Base-by-base conservation (phyloP, 2,888 invertebrate species). In the Sabatieria punctata region DNA sequence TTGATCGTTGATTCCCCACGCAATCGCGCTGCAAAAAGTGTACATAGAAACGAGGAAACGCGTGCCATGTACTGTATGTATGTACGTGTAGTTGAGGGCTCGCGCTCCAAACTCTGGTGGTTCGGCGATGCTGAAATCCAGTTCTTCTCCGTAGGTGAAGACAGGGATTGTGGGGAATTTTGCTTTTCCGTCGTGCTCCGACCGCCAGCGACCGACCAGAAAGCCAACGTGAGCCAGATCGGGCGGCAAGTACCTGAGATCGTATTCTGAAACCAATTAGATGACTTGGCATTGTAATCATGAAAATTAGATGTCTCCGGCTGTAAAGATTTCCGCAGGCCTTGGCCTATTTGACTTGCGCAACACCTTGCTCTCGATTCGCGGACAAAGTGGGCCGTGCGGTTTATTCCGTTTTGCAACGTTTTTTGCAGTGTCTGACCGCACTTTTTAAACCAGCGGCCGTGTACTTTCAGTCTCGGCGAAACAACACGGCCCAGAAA, bases 111-210 rank as follows among this genome's bases (percentile, higher is more conserved):
- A 49, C 37, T 57, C 52, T 21, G 54, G 50, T 35, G 54, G 51
- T 26, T 60, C 60, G 21, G 61, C 56, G 30, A 64, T 54, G 21
- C 54, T 55, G 46, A 64, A 58, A 41, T 59, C 56, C 37, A 64
- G 53, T 49, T 65, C 56, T 47, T 64, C 64, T 23, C 64, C 64
- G 40, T 61, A 64, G 15, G 60, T 64, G 50, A 63, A 63, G 46
- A 61, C 61, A 4, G 63, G 63, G 37, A 63, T 63, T 6, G 63
- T 64, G 4, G 64, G 64, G 46, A 61, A 64, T 43, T 57, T 55
- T 3, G 60, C 61, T 46, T 60, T 60, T 46, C 60, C 60, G 23
- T 57, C 58, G 46, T 64, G 63, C 46, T 64, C 64, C 4, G 58
- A 59, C n/a, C 64, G 49, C 64, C 64, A 64, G 43, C 55, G 57